Conservation (phyloP, 1,140 invertebrate species). For the Caenorhabditis latens region DNA sequence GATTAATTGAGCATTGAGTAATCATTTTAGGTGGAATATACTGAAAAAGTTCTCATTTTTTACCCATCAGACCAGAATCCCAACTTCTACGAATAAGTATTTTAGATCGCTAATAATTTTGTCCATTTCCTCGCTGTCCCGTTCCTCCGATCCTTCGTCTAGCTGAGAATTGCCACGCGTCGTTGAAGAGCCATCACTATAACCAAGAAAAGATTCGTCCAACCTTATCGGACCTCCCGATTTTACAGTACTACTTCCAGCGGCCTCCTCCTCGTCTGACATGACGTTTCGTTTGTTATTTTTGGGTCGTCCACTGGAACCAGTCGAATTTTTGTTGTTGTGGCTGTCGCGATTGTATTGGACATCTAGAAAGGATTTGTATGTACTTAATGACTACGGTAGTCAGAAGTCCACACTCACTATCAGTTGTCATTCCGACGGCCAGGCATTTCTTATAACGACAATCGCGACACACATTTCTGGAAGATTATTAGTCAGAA, state of each 20-base stretch:
- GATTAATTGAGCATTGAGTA: conserved; percentile 34
- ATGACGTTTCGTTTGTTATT: conserved; percentile 3
- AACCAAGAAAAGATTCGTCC: conserved; percentile 27
- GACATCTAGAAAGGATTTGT: conserved; percentile 28
- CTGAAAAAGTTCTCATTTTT: neutral
- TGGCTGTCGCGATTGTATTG: conserved; percentile 53
- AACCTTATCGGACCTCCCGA: conserved; percentile 28
- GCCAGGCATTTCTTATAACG: conserved; percentile 24
- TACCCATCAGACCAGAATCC: neutral
- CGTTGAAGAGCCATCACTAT: conserved; percentile 48
- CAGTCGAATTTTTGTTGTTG: conserved; percentile 20
- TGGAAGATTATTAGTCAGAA: conserved; percentile 37
- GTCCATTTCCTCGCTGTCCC: conserved; percentile 21
- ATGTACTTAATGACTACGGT: neutral
- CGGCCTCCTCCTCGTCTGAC: conserved; percentile 28
- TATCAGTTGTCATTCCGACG: conserved; percentile 40
- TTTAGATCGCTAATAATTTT: conserved; percentile 50
- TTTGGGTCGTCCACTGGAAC: conserved; percentile 23
- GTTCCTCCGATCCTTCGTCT: neutral
- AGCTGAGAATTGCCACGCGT: conserved; percentile 41
- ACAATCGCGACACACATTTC: conserved; percentile 52
- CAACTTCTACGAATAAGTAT: conserved; percentile 46
- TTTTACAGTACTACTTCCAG: conserved; percentile 49
- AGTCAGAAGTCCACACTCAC: conserved; percentile 14
- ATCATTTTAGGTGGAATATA: conserved; percentile 38